Evolutionary conservation across 2,113 vertebrate genomes (phyloP), one percentile per base, ranked within the genome.

Genomic region (Callithrix jacchus): DNA sequence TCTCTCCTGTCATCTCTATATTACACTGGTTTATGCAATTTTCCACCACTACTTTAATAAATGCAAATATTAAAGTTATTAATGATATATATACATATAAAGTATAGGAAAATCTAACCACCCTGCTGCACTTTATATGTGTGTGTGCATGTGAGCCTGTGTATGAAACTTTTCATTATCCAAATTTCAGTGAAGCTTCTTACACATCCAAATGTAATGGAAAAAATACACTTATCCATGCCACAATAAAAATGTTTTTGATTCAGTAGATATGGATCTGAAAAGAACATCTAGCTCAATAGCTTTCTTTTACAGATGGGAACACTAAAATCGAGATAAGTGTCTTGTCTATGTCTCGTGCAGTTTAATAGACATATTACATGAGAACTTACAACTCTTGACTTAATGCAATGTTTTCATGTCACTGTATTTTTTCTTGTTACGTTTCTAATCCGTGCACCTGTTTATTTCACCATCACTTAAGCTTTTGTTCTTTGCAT

Each of bases 121-220:
- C 56, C 87, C 80, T 66, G 23, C 6, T 87, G 49, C 3, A n/a
- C 8, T 56, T 14, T 66, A 3, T 25, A 16, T 54, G 4, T 35
- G 7, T 73, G 5, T 74, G 30, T 12, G 5, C 54, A 8, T 3
- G 21, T 23, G 21, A 3, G 1, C 8, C 21, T 11, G 23, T 25
- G 58, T 61, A 25, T 61, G 58, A 27, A 61, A 61, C 10, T 61
- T 61, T 90, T 56, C 42, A 79, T 40, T 32, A 37, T 6, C 27
- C 10, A 58, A 11, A 2, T 87, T 94, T 56, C 79, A 42, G 0
- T 87, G 30, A 68, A 20, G 14, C 18, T 47, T 77, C 35, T 18
- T 14, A 40, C 45, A 47, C 8, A 37, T 35, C 30, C 4, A 80
- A 8, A 73, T 54, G 37, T 86, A 68, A 81, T 56, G 54, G 9